Conservation (phyloP, 2,113 vertebrate genomes). For the Gadus chalcogrammus region DNA sequence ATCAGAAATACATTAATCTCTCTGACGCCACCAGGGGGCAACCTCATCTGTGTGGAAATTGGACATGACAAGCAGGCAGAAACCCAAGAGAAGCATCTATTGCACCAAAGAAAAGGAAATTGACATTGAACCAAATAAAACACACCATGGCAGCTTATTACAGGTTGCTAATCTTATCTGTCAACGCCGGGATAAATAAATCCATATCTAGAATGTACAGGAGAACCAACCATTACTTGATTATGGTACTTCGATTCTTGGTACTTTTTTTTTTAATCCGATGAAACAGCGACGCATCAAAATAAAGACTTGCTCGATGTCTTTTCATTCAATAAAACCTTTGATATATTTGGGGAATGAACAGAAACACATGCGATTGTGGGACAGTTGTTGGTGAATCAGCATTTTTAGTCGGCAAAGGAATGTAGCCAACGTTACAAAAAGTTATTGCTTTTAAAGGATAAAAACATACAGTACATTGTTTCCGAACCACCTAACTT, state of each 20-base stretch:
- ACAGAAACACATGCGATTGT: too few relatives aligned
- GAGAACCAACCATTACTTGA: neutral
- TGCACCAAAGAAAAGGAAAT: neutral
- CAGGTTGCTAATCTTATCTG: neutral
- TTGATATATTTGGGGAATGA: too few relatives aligned
- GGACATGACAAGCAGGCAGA: neutral
- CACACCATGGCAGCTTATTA: conserved; percentile 14
- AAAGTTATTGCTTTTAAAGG: too few relatives aligned
- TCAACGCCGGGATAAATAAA: neutral
- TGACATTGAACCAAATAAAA: neutral
- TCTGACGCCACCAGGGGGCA: conserved; percentile 45
- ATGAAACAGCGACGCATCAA: too few relatives aligned
- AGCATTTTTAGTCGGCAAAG: too few relatives aligned
- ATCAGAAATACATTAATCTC: conserved; percentile 83
- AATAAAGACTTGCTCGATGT: too few relatives aligned
- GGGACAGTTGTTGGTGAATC: too few relatives aligned
- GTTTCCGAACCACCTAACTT: neutral
- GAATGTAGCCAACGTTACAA: too few relatives aligned
- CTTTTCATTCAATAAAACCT: too few relatives aligned
- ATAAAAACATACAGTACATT: neutral
- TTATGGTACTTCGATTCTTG: too few relatives aligned
- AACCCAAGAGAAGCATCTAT: neutral
- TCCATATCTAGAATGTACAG: neutral
- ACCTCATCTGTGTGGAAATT: conserved; percentile 32
- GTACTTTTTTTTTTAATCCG: too few relatives aligned